phyloP scores from a whole-genome alignment of 2,113 vertebrate species.

The Podocnemis expansa region DNA sequence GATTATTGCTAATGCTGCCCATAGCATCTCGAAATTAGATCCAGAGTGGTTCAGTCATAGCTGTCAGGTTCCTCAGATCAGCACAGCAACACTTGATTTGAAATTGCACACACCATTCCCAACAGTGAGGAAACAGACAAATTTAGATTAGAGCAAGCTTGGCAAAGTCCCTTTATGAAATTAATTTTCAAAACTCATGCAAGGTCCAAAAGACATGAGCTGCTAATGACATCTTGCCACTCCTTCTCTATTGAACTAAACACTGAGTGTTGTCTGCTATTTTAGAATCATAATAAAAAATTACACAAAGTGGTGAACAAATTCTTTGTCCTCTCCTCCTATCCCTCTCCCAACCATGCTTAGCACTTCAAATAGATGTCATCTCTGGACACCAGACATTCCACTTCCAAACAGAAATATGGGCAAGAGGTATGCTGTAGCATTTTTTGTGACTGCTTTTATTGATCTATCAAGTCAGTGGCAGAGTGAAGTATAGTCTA shows the following conservation, averaged over 20 bases:
- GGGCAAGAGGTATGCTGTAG: neutral
- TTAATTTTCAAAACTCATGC: neutral
- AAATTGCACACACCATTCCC: neutral
- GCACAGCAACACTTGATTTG: neutral
- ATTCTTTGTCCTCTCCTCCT: neutral
- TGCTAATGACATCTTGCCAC: neutral
- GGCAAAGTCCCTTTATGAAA: constrained; percentile 32
- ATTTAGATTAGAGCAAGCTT: constrained; percentile 1
- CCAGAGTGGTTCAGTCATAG: neutral
- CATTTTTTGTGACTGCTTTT: neutral
- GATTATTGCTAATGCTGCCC: neutral
- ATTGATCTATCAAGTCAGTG: neutral
- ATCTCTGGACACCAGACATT: neutral
- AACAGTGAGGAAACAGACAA: constrained; percentile 14
- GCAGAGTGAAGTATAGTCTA: neutral
- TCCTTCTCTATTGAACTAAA: neutral
- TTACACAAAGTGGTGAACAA: neutral
- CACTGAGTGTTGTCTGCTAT: neutral
- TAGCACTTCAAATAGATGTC: neutral
- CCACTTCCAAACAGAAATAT: neutral
- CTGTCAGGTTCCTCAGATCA: neutral
- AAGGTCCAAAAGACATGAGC: constrained; percentile 5
- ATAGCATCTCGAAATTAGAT: neutral
- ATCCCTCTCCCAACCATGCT: neutral
- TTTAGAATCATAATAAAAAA: constrained; percentile 32